phyloP scores from a whole-genome alignment of 1,140 invertebrate genomes.

The Drosophila setifemur region DNA sequence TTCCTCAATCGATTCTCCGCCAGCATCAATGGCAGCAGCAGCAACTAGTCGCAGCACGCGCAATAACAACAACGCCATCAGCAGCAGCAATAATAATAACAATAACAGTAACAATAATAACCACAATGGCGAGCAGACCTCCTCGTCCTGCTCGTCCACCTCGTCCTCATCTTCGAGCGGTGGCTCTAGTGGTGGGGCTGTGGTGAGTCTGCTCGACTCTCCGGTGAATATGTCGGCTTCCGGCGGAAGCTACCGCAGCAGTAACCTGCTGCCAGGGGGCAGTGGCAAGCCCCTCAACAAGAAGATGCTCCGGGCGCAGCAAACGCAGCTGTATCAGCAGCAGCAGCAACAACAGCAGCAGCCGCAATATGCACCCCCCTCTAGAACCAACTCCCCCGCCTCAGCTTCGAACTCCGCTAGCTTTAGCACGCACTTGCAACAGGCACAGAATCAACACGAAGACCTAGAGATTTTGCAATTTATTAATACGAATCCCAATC shows the following conservation, averaged over 20 bases:
- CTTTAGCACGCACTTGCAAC: constrained; percentile 48
- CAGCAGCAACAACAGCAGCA: constrained; percentile 61
- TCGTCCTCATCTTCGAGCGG: constrained; percentile 52
- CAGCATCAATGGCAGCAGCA: constrained; percentile 9
- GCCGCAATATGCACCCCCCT: constrained; percentile 46
- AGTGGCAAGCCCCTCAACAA: constrained; percentile 71
- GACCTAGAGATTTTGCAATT: constrained; percentile 78
- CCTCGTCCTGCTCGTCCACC: constrained; percentile 55
- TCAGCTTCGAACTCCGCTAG: constrained; percentile 26
- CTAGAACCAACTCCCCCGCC: constrained; percentile 42
- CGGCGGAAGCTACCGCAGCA: constrained; percentile 12
- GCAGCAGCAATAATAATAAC: constrained; percentile 24
- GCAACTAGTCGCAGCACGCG: constrained; percentile 38
- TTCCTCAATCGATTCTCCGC: constrained; percentile 60
- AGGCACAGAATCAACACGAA: constrained; percentile 59
- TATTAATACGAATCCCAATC: constrained; percentile 56
- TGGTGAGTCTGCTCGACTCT: constrained; percentile 57
- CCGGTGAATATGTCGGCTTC: constrained; percentile 68
- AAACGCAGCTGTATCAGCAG: constrained; percentile 69
- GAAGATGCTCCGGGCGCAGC: constrained; percentile 78
- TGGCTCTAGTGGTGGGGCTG: constrained; percentile 20
- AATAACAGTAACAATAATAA: constrained; percentile 38
- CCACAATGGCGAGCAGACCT: constrained; percentile 47
- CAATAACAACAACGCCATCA: constrained; percentile 38
- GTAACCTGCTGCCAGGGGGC: constrained; percentile 4